These are phyloP conservation scores for Hyaena hyaena DNA, from an alignment of 2,113 vertebrate species.

Conservation along the genomic window DNA sequence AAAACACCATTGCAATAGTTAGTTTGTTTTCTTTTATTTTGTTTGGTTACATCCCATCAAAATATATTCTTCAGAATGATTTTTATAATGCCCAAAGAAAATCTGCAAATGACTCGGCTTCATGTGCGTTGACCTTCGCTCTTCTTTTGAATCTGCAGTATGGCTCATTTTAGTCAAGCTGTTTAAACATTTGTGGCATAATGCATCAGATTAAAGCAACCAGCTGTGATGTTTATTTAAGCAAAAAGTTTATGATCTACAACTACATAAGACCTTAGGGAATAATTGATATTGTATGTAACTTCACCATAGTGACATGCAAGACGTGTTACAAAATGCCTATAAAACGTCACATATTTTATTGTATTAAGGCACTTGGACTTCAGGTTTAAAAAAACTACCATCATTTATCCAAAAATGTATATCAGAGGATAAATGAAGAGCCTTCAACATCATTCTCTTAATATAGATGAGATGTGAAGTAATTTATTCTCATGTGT, in stretches of 20 bases:
- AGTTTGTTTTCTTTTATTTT: slow-evolving; percentile 29
- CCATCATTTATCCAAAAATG: slow-evolving; percentile 65
- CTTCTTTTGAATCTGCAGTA: slow-evolving; percentile 81
- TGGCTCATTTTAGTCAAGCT: slow-evolving; percentile 87
- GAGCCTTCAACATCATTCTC: slow-evolving; percentile 56
- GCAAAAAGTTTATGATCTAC: slow-evolving; percentile 88
- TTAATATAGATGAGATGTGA: slow-evolving; percentile 69
- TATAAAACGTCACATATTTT: slow-evolving; percentile 72
- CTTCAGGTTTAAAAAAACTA: slow-evolving; percentile 70
- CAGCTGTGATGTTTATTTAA: slow-evolving; percentile 89
- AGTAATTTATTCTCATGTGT: slow-evolving; percentile 71
- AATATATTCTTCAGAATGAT: slow-evolving; percentile 61
- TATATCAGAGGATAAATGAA: slow-evolving; percentile 72
- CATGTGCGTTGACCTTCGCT: slow-evolving; percentile 80
- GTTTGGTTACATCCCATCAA: slow-evolving; percentile 65
- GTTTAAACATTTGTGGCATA: slow-evolving; percentile 88
- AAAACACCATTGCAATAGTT: slow-evolving; percentile 41
- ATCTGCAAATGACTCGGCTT: slow-evolving; percentile 78
- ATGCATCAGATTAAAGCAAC: slow-evolving; percentile 88
- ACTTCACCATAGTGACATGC: slow-evolving; percentile 66
- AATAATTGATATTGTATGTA: slow-evolving; percentile 81
- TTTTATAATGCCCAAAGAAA: slow-evolving; percentile 75
- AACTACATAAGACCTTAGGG: slow-evolving; percentile 81
- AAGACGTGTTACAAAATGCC: slow-evolving; percentile 77
- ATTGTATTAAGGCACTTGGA: slow-evolving; percentile 71